Conservation (phyloP, 2,113 vertebrate species). For the Polyodon spathula region DNA sequence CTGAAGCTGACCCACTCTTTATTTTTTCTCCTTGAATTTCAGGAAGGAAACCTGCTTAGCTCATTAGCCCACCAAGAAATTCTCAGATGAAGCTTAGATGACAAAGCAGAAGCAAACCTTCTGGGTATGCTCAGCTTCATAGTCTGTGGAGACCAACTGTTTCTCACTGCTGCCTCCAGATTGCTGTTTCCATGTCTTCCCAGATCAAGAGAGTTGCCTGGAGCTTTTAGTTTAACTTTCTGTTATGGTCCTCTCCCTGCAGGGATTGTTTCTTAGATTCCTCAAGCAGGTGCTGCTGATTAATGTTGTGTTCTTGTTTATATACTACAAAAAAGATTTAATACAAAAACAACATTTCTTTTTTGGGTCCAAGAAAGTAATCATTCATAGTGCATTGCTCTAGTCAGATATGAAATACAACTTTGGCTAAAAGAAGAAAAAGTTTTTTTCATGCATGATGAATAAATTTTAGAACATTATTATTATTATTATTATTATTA, state of each 20-base stretch:
- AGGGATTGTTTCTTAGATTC: background rate
- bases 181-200: constrained; percentile 1
- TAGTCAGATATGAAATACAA: too few relatives aligned
- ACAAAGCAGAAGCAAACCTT: background rate
- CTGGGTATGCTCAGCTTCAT: background rate
- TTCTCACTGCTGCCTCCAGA: background rate
- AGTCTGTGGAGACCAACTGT: background rate
- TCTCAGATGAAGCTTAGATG: background rate
- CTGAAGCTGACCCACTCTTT: background rate
- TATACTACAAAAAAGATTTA: background rate
- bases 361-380: too few relatives aligned
- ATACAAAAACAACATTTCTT: too few relatives aligned
- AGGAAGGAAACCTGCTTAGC: background rate
- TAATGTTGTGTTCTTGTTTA: background rate
- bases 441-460: too few relatives aligned
- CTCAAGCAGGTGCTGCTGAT: background rate
- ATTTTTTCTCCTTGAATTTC: background rate
- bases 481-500: too few relatives aligned
- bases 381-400: too few relatives aligned
- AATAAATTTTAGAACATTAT: too few relatives aligned
- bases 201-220: constrained; percentile 2
- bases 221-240: constrained; percentile 3
- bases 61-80: constrained; percentile 1
- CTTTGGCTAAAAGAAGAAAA: too few relatives aligned
- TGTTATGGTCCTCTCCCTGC: background rate